Evolutionary conservation across 2,113 vertebrate genomes (phyloP).

Genomic region (Emydura subglobosa): DNA sequence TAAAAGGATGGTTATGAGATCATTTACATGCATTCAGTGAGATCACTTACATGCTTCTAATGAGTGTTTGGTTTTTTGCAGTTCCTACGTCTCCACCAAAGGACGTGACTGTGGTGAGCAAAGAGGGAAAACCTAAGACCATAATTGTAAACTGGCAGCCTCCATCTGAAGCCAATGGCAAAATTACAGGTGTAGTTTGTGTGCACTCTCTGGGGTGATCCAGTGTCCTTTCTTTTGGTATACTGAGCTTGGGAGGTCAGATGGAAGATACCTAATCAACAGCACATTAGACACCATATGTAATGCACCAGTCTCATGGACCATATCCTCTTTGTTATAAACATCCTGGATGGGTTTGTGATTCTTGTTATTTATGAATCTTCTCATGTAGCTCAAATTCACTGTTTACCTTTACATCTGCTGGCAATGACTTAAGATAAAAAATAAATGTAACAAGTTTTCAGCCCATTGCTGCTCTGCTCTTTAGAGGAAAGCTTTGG

Average conservation of each 20-base stretch:
- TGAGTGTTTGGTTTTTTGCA: constrained; percentile 62
- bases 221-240: not conserved
- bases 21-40: not conserved
- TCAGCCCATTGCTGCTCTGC: not conserved
- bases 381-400: not conserved
- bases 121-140: constrained; percentile 96
- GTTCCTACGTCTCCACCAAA: constrained; percentile 96
- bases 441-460: not conserved
- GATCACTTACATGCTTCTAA: not conserved
- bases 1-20: not conserved
- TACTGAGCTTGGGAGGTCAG: not conserved
- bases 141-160: constrained; percentile 99
- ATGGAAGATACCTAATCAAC: not conserved
- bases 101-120: constrained; percentile 98
- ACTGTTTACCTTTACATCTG: not conserved
- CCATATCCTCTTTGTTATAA: accelerated
- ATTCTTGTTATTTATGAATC: not conserved
- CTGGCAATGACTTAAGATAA: not conserved
- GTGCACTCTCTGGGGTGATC: not conserved
- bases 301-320: accelerated
- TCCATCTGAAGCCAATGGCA: constrained; percentile 97
- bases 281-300: not conserved
- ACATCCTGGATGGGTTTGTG: too few relatives aligned
- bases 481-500: not conserved
- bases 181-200: constrained; percentile 89